Base-by-base conservation (phyloP, 1,140 invertebrate genomes). In the Cotesia chilonis region DNA sequence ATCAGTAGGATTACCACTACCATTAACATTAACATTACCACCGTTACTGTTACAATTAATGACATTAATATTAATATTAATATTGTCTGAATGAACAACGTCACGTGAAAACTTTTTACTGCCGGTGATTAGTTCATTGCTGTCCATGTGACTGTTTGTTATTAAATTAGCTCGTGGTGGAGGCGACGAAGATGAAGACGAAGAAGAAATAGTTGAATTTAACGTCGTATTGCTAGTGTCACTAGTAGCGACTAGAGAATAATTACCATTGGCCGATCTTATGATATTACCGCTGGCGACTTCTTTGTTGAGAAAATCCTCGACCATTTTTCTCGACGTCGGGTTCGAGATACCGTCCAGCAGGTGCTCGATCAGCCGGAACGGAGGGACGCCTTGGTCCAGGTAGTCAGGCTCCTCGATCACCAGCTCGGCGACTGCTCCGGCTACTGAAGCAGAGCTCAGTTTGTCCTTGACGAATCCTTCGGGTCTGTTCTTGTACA, bases 381-480 rank as follows among this genome's bases (percentile, higher is more conserved):
- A 84, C 60, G 89, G 88, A 6, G 92, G 91, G 51, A 93, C 91
- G 12, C 92, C 92, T 78, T 90, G 89, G 82, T 92, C 90, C 36
- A 92, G 84, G 76, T 92, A 93, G 83, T 91, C 91, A 9, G 92
- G 91, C 79, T 93, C 92, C 74, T 90, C 88, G 71, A 91, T 88
- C 47, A 93, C 90, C 37, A 94, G 83, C 77, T 92, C 91, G 14
- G 90, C 89, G 51, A 93, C 89, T 7, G 91, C 91, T 51, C 89
- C 90, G 17, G 90, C 90, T 63, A 93, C 88, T 76, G 92, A 84
- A 38, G 79, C 68, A n/a, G 83, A 82, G 59, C 84, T 84, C 9
- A 84, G 77, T 74, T 82, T 85, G 28, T 85, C 85, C 38, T 84
- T 85, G 14, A 82, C 82, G 66, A 85, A 88, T 54, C 80, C 85